Evolutionary conservation across 2,113 vertebrate genomes (phyloP).

Genomic region (Marcusenius ussheri): DNA sequence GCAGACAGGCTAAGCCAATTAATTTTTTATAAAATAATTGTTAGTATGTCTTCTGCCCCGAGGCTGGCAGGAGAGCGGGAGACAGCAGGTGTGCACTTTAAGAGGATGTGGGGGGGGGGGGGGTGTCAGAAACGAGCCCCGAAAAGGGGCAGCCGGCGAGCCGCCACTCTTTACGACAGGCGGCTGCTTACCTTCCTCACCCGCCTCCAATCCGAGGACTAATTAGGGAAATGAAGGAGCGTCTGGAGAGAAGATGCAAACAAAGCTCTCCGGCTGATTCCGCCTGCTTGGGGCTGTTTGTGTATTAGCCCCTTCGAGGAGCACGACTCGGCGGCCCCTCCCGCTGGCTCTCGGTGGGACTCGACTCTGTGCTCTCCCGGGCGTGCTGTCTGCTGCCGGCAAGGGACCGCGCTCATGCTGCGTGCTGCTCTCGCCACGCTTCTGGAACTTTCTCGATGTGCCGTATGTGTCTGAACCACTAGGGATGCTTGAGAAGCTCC

Average conservation of each 20-base stretch:
- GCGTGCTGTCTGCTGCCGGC: neutral
- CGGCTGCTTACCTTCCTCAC: neutral
- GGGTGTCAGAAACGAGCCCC: neutral
- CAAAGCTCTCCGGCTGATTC: slow-evolving; percentile 5
- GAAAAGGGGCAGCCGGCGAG: neutral
- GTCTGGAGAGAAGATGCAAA: neutral
- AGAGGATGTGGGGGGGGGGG: neutral
- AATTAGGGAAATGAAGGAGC: slow-evolving; percentile 11
- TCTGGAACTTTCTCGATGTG: too few species aligned
- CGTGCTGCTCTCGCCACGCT: neutral
- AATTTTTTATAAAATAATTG: neutral
- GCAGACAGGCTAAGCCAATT: neutral
- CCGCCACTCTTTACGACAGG: neutral
- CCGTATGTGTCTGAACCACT: neutral
- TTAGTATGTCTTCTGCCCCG: neutral
- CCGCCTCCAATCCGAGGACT: neutral
- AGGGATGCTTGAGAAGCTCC: neutral
- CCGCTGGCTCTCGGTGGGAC: neutral
- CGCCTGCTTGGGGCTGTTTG: neutral
- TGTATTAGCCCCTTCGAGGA: neutral
- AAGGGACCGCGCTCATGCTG: neutral
- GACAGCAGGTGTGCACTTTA: neutral
- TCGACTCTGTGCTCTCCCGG: neutral
- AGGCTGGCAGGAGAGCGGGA: neutral
- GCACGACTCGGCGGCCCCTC: too few species aligned